phyloP scores from a whole-genome alignment of 2,797 vertebrate genomes.

The Microctenopoma lineatum region DNA sequence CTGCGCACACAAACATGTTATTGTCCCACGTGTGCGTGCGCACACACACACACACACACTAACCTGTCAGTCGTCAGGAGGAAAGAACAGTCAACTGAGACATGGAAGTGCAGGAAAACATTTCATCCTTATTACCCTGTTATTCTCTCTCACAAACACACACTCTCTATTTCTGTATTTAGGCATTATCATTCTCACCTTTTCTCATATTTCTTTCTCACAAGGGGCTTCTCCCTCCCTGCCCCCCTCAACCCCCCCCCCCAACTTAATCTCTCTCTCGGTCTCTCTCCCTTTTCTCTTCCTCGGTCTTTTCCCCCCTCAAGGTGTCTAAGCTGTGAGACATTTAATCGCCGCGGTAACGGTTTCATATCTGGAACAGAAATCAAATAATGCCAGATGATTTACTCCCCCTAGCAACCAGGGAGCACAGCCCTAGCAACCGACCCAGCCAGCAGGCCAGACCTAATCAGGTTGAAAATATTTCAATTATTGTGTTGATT shows the following conservation, averaged over 20 bases:
- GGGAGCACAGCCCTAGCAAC: conserved; percentile 99
- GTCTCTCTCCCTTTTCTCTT: conserved; percentile 63
- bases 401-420: conserved; percentile 99
- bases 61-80: conserved; percentile 63
- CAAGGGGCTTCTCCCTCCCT: conserved; percentile 31
- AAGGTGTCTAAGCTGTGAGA: conserved; percentile 99
- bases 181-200: conserved; percentile 69
- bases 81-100: conserved; percentile 68
- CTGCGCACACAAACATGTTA: conserved; percentile 28
- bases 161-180: conserved; percentile 57
- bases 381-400: conserved; percentile 99
- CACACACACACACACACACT: conserved; percentile 14
- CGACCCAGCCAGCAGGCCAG: conserved; percentile 95
- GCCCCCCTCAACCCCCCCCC: conserved; percentile 10
- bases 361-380: conserved; percentile 99
- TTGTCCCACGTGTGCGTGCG: conserved; percentile 10
- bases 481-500: conserved; percentile 99
- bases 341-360: conserved; percentile 99
- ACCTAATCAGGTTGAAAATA: conserved; percentile 99
- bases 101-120: conserved; percentile 72
- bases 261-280: conserved; percentile 69
- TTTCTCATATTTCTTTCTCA: conserved; percentile 72
- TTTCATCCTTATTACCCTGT: conserved; percentile 72
- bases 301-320: conserved; percentile 88
- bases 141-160: conserved; percentile 49